A percentile compares a stretch with the other conserved stretches of the same genome.
Evolutionary conservation across 2,113 vertebrate species (phyloP).

Genomic region (Myrmecophaga tridactyla): DNA sequence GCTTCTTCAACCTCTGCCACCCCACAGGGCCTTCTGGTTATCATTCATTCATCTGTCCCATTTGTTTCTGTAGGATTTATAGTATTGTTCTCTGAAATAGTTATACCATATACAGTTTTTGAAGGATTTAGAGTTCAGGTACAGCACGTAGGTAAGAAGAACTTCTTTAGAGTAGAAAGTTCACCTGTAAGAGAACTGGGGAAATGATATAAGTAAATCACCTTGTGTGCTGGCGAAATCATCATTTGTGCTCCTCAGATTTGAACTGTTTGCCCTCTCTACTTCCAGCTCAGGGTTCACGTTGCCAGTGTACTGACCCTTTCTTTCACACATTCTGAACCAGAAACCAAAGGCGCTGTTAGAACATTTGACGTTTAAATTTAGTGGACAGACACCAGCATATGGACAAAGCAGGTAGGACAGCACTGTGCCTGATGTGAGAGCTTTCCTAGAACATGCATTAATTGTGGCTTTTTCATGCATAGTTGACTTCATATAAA

Average conservation of each 20-base stretch:
- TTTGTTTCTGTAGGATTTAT: neutral
- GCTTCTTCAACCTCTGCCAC: too few relatives aligned
- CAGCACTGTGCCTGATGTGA: neutral
- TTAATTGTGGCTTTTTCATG: conserved; percentile 91
- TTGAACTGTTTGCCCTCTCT: too few relatives aligned
- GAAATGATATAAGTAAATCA: rapidly evolving
- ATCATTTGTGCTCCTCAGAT: rapidly evolving
- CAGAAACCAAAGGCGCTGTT: neutral
- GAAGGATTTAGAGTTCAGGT: neutral
- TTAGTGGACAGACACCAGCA: neutral
- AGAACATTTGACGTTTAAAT: neutral
- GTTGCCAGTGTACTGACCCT: neutral
- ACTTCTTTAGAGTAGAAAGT: neutral
- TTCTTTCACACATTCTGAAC: neutral
- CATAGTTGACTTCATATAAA: conserved; percentile 92
- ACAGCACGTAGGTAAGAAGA: neutral
- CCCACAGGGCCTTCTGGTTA: neutral
- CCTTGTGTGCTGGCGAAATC: rapidly evolving
- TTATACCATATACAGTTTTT: neutral
- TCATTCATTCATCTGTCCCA: rapidly evolving
- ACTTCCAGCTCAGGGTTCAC: neutral
- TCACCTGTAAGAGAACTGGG: neutral
- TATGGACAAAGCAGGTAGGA: conserved; percentile 10
- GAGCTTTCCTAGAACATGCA: conserved; percentile 36
- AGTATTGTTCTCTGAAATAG: neutral